phyloP scores from a whole-genome alignment of 2,888 invertebrate species.

The Heterodera filipjevi region DNA sequence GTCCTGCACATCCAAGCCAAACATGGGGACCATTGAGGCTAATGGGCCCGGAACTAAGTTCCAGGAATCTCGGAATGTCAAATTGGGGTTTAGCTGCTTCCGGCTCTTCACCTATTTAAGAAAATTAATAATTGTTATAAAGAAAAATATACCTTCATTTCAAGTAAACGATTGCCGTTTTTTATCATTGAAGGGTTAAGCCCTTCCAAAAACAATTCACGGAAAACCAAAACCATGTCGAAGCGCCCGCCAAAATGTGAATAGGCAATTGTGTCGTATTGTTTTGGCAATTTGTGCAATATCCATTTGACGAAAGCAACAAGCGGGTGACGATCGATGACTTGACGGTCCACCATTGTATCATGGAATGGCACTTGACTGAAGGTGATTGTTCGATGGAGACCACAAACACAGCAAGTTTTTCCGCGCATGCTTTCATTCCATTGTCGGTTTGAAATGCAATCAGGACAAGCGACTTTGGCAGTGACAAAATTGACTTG shows the following conservation, averaged over 20 bases:
- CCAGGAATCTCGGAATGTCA: conserved; percentile 15
- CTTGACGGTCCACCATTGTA: background rate
- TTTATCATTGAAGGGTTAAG: conserved; percentile 8
- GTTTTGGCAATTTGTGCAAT: background rate
- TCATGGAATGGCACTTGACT: background rate
- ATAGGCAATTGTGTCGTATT: conserved; percentile 16
- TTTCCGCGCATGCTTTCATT: background rate
- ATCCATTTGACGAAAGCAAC: conserved; percentile 30
- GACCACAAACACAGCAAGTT: background rate
- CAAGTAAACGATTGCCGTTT: background rate
- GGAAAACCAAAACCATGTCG: conserved; percentile 29
- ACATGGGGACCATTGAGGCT: background rate
- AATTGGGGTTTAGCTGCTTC: background rate
- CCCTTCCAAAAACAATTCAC: conserved; percentile 16
- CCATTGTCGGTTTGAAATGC: conserved; percentile 7
- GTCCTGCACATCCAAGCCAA: background rate
- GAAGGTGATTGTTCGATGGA: conserved; percentile 7
- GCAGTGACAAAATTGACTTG: conserved; percentile 26
- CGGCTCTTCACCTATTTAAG: background rate
- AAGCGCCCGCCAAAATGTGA: conserved; percentile 16
- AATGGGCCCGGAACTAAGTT: conserved; percentile 13
- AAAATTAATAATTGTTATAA: background rate
- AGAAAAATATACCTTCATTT: conserved; percentile 6
- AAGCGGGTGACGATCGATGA: background rate
- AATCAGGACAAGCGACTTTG: background rate